phyloP scores from a whole-genome alignment of 2,113 vertebrate genomes.

The Saguinus imperator region DNA sequence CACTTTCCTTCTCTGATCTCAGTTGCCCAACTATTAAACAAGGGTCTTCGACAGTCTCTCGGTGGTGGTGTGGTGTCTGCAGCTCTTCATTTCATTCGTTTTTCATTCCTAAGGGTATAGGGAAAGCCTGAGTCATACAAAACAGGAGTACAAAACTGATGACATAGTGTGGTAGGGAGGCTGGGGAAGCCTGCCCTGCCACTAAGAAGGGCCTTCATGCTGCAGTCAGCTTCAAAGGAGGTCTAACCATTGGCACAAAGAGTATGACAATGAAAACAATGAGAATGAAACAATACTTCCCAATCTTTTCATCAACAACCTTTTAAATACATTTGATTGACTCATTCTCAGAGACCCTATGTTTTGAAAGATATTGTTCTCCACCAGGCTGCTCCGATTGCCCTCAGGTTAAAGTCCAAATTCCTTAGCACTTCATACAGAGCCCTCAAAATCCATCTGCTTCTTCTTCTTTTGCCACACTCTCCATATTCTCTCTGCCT shows the following conservation, averaged over 20 bases:
- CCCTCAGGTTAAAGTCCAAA: constrained; percentile 50
- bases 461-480: background rate
- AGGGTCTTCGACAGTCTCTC: background rate
- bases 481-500: background rate
- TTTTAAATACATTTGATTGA: background rate
- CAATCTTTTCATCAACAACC: background rate
- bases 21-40: background rate
- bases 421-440: background rate
- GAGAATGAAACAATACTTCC: background rate
- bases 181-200: background rate
- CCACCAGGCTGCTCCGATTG: background rate
- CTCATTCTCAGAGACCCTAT: background rate
- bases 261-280: background rate
- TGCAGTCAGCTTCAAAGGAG: background rate
- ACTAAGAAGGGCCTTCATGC: background rate
- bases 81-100: background rate
- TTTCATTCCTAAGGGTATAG: background rate
- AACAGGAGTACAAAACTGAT: background rate
- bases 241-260: background rate
- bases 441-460: background rate
- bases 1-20: background rate
- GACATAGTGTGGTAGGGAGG: background rate
- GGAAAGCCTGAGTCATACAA: background rate
- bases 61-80: background rate
- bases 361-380: constrained; percentile 34